These are phyloP conservation scores for Megathymus violae DNA, from an alignment of 1,140 invertebrate species.

Conservation along the genomic window DNA sequence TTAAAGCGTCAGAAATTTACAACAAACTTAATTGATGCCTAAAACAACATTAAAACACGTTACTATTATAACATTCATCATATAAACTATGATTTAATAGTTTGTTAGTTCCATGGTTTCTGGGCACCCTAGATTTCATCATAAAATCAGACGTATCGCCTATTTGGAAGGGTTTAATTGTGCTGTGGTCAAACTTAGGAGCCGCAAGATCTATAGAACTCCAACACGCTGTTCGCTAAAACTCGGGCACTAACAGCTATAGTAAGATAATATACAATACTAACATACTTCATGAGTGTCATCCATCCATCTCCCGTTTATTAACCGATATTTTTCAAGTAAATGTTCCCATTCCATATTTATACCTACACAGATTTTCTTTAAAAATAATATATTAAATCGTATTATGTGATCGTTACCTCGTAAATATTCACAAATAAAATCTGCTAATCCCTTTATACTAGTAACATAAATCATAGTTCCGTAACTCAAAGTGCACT, in stretches of 20 bases:
- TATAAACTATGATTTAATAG: no score
- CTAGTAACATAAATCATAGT: constrained; percentile 72
- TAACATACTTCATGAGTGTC: no score
- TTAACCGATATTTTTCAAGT: constrained; percentile 13
- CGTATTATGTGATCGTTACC: constrained; percentile 25
- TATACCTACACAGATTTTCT: constrained; percentile 31
- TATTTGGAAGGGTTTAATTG: no score
- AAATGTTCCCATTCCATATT: constrained; percentile 21
- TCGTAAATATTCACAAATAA: constrained; percentile 28
- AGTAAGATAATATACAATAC: no score
- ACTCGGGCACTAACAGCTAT: neutral
- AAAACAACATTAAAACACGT: no score
- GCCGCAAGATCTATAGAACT: no score
- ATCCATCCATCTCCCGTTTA: neutral
- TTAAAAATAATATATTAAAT: constrained; percentile 27
- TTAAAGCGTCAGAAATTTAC: constrained; percentile 22
- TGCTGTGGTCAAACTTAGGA: no score
- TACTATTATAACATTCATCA: no score
- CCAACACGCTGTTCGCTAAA: no score
- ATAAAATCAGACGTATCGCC: no score
- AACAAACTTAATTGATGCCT: constrained; percentile 7
- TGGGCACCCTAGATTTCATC: neutral
- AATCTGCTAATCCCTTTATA: constrained; percentile 51
- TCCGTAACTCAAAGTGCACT: constrained; percentile 82
- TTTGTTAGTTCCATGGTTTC: no score